A percentile compares a stretch with the other conserved stretches of the same genome.
Conservation (phyloP, 1,140 invertebrate species). For the Leptonema lineaticorne region DNA sequence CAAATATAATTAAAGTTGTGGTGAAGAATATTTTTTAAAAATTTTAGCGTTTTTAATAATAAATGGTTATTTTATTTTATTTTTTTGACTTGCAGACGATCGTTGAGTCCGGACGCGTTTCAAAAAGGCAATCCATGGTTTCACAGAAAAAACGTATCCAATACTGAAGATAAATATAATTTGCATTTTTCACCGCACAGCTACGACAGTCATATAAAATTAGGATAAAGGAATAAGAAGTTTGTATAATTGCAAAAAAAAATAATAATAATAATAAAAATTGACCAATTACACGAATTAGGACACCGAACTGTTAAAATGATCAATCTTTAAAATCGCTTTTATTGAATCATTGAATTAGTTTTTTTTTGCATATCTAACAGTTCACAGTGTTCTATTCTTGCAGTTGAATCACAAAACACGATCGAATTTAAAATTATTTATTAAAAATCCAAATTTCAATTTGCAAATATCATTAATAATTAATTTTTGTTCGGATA, state of each 20-base stretch:
- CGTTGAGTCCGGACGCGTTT: slow-evolving; percentile 33
- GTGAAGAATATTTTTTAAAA: too few species aligned
- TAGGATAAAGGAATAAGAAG: slow-evolving; percentile 18
- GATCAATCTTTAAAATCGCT: too few species aligned
- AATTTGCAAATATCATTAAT: slow-evolving; percentile 9
- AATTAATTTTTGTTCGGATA: background rate
- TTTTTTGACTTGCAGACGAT: slow-evolving; percentile 21
- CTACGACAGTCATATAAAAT: slow-evolving; percentile 31
- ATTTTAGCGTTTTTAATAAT: too few species aligned
- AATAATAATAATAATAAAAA: too few species aligned
- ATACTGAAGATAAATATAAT: slow-evolving; percentile 24
- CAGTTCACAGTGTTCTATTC: too few species aligned
- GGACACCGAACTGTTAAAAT: too few species aligned
- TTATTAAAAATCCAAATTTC: slow-evolving; percentile 9
- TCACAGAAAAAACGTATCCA: slow-evolving; percentile 12
- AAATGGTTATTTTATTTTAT: background rate
- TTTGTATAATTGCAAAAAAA: background rate
- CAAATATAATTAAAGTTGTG: too few species aligned
- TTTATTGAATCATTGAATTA: too few species aligned
- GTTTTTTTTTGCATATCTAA: too few species aligned
- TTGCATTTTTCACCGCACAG: slow-evolving; percentile 32
- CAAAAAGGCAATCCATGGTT: slow-evolving; percentile 12
- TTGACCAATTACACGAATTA: too few species aligned
- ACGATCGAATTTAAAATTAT: slow-evolving; percentile 1
- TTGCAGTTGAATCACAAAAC: too few species aligned